Conservation (phyloP, 1,140 invertebrate genomes). For the Eumaeus atala region DNA sequence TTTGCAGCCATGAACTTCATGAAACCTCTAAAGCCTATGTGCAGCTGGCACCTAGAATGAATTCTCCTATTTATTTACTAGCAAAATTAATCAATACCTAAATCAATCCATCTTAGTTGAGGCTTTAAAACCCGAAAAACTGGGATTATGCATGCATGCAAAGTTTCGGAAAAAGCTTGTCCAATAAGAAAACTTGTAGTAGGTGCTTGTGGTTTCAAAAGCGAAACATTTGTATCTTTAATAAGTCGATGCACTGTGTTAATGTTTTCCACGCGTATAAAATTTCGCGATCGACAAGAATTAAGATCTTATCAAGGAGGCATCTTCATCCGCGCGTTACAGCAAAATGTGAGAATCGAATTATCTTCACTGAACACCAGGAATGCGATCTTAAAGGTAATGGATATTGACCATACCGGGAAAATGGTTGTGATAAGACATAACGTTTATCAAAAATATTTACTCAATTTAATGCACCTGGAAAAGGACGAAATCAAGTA, state of each 20-base stretch:
- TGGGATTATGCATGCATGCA: no score
- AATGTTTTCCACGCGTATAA: slow-evolving; percentile 53
- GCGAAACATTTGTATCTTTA: slow-evolving; percentile 8
- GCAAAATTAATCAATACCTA: no score
- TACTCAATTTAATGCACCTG: background rate
- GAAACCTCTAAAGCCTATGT: no score
- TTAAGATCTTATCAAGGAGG: slow-evolving; percentile 49
- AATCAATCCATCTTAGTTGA: no score
- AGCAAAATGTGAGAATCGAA: slow-evolving; percentile 42
- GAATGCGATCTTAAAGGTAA: slow-evolving; percentile 32
- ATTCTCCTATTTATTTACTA: no score
- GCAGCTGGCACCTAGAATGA: no score
- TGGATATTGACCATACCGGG: slow-evolving; percentile 28
- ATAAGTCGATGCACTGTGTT: slow-evolving; percentile 12
- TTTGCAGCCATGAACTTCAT: no score
- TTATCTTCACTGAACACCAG: slow-evolving; percentile 41
- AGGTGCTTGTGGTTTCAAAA: no score
- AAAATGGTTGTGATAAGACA: background rate
- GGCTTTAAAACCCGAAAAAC: no score
- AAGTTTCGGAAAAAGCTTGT: no score
- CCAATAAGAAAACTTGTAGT: no score
- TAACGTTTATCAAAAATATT: background rate
- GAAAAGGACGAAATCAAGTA: no score
- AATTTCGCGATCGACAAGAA: slow-evolving; percentile 50
- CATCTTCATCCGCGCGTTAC: slow-evolving; percentile 42